These are phyloP conservation scores for Corythaixoides concolor DNA, from an alignment of 2,113 vertebrate species.

Conservation along the genomic window DNA sequence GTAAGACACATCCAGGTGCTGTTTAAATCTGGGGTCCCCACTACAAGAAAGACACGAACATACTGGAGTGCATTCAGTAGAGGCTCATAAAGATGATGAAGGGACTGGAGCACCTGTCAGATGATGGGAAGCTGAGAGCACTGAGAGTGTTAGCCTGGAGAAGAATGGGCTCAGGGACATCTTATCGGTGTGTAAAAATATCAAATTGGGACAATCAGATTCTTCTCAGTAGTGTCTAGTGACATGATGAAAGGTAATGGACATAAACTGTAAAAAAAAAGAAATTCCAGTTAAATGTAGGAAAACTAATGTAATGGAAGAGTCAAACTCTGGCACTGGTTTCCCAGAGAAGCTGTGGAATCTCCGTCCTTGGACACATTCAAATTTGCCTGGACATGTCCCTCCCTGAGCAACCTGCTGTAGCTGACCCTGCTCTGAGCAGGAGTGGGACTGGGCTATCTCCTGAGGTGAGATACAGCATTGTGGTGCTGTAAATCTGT, in stretches of 20 bases:
- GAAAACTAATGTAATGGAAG: background rate
- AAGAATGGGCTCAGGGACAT: background rate
- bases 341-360: background rate
- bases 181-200: background rate
- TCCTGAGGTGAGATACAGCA: background rate
- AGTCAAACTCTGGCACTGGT: background rate
- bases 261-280: background rate
- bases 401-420: background rate
- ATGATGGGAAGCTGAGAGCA: accelerated
- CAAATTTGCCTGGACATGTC: accelerated
- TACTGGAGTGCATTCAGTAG: background rate
- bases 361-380: background rate
- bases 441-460: background rate
- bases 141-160: background rate
- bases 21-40: background rate
- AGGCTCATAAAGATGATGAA: background rate
- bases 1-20: background rate
- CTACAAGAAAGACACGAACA: background rate
- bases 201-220: accelerated
- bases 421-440: background rate
- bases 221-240: background rate
- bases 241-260: background rate
- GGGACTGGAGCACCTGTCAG: background rate
- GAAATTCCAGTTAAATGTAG: background rate
- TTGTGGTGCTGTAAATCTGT: background rate